phyloP scores from a whole-genome alignment of 2,888 invertebrate genomes.

The Timandra comae region DNA sequence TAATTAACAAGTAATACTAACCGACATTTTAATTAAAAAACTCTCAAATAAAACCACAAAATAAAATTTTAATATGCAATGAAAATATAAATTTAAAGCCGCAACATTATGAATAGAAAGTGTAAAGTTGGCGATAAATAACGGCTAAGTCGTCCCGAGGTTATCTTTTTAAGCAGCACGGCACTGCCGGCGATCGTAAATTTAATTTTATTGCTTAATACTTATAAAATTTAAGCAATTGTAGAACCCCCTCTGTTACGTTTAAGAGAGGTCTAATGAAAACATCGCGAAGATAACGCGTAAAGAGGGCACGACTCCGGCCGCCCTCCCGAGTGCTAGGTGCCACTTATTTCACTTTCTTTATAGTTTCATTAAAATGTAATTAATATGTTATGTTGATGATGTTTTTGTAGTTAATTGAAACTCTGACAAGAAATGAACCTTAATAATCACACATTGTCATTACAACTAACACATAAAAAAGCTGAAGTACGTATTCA shows the following conservation, averaged over 20 bases:
- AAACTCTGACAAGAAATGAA: too few species aligned
- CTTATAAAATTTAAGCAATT: slow-evolving; percentile 47
- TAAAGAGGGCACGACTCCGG: not conserved
- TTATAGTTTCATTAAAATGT: too few species aligned
- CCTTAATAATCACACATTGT: too few species aligned
- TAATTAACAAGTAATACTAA: too few species aligned
- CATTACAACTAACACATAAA: too few species aligned
- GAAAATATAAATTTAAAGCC: slow-evolving; percentile 43
- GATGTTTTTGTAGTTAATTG: too few species aligned
- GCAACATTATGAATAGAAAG: slow-evolving; percentile 46
- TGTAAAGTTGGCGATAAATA: slow-evolving; percentile 47
- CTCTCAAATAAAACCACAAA: slow-evolving; percentile 15
- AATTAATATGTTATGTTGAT: too few species aligned
- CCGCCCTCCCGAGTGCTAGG: too few species aligned
- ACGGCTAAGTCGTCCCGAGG: slow-evolving; percentile 47
- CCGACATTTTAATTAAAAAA: slow-evolving; percentile 26
- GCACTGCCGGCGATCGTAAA: slow-evolving; percentile 43
- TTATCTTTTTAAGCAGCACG: slow-evolving; percentile 50
- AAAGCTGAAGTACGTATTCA: too few species aligned
- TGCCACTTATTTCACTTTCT: too few species aligned
- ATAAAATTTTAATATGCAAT: slow-evolving; percentile 39
- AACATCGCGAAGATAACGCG: not conserved
- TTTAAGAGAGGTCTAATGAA: slow-evolving; percentile 3
- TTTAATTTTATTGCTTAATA: slow-evolving; percentile 52
- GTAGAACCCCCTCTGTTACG: slow-evolving; percentile 21